These are phyloP conservation scores for Cosmopolites sordidus DNA, from an alignment of 2,888 invertebrate genomes.

Conservation along the genomic window DNA sequence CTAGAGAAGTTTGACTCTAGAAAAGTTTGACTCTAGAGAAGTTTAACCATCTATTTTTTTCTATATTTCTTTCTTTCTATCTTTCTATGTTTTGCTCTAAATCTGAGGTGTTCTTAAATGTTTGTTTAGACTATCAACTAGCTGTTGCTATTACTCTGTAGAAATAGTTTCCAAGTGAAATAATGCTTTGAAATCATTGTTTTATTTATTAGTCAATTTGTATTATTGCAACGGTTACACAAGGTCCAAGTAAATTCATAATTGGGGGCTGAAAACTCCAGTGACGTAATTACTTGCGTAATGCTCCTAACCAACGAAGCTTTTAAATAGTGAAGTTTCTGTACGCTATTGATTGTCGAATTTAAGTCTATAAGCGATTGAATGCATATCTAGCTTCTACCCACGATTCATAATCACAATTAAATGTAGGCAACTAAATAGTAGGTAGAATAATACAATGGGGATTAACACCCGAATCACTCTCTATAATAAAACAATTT, in stretches of 20 bases:
- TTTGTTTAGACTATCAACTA: too few relatives aligned
- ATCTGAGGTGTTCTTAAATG: too few relatives aligned
- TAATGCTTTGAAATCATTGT: too few relatives aligned
- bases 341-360: background rate
- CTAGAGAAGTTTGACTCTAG: background rate
- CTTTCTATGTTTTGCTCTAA: too few relatives aligned
- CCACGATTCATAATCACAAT: background rate
- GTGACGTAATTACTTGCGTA: background rate
- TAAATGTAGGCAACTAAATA: background rate
- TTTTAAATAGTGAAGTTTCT: background rate
- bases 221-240: background rate
- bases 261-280: background rate
- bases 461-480: too few relatives aligned
- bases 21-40: too few relatives aligned
- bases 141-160: too few relatives aligned
- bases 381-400: background rate
- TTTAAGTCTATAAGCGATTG: background rate
- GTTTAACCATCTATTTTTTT: background rate
- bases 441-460: too few relatives aligned
- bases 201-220: background rate
- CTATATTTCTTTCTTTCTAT: background rate
- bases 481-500: too few relatives aligned
- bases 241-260: background rate
- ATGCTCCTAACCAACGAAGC: background rate
- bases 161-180: too few relatives aligned